These are phyloP conservation scores for Chaitophorus viminalis DNA, from an alignment of 2,888 invertebrate species.

Conservation along the genomic window DNA sequence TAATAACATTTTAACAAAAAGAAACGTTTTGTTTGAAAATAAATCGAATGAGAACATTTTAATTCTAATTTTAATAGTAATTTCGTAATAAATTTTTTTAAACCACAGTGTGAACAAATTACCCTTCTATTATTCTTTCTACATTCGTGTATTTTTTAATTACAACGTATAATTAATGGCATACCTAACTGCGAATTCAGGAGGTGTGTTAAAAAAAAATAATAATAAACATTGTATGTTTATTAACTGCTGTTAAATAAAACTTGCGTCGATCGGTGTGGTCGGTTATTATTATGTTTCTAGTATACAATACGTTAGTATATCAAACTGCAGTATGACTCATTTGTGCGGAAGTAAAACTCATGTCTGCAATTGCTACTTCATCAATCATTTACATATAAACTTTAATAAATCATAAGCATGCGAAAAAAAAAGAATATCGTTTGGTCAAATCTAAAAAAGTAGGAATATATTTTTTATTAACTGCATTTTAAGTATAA, in stretches of 20 bases:
- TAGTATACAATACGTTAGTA: background rate
- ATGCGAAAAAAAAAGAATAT: background rate
- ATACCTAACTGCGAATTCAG: background rate
- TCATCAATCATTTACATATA: background rate
- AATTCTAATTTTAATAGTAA: background rate
- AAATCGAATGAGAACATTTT: background rate
- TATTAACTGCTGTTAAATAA: background rate
- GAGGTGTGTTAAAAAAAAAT: background rate
- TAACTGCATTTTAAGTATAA: background rate
- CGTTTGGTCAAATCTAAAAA: background rate
- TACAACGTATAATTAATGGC: background rate
- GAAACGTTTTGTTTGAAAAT: background rate
- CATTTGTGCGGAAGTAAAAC: conserved; percentile 12
- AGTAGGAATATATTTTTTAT: background rate
- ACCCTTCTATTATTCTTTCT: background rate
- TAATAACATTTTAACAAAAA: background rate
- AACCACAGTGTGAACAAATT: conserved; percentile 5
- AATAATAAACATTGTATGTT: background rate
- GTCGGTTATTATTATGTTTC: background rate
- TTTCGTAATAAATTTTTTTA: background rate
- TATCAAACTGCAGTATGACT: background rate
- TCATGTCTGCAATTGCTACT: background rate
- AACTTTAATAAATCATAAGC: background rate
- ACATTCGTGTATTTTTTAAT: background rate
- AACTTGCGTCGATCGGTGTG: background rate